These are phyloP conservation scores for Cheilosia variabilis DNA, from an alignment of 2,888 invertebrate species.

Conservation along the genomic window DNA sequence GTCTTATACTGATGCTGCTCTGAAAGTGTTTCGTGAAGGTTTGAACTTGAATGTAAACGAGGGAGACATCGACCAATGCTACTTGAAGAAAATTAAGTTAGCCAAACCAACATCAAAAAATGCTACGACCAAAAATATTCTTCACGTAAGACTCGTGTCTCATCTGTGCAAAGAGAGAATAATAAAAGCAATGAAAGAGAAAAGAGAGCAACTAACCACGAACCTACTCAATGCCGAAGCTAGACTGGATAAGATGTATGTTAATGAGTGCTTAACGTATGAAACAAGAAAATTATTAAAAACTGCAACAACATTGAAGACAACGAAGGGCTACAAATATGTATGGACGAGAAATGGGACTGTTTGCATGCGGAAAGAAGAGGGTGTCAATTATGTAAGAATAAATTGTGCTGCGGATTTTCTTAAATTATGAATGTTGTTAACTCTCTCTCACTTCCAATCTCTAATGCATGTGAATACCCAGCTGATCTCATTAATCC, in stretches of 20 bases:
- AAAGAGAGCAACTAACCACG: constrained; percentile 1
- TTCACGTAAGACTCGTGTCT: not conserved
- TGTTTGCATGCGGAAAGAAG: not conserved
- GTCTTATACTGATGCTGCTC: constrained; percentile 7
- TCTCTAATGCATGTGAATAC: too few relatives aligned
- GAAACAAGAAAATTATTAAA: constrained; percentile 1
- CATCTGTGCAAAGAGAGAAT: constrained; percentile 15
- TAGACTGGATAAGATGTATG: constrained; percentile 2
- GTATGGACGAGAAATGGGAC: constrained; percentile 3
- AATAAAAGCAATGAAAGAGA: constrained; percentile 11
- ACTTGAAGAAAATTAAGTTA: constrained; percentile 9
- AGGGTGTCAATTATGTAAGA: not conserved
- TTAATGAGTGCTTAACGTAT: constrained; percentile 10
- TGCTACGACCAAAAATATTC: constrained; percentile 7
- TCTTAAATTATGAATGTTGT: not conserved
- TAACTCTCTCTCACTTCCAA: not conserved
- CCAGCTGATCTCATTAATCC: too few relatives aligned
- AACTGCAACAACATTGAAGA: not conserved
- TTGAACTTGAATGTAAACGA: constrained; percentile 4
- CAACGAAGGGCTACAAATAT: not conserved
- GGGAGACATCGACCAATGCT: constrained; percentile 18
- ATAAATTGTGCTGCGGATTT: constrained; percentile 6
- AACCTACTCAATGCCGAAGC: constrained; percentile 3
- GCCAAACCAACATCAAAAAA: constrained; percentile 14
- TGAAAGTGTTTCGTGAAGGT: constrained; percentile 28